A percentile compares a stretch with the other conserved stretches of the same genome.
phyloP scores from a whole-genome alignment of 2,113 vertebrate genomes.

The Otus sunia region DNA sequence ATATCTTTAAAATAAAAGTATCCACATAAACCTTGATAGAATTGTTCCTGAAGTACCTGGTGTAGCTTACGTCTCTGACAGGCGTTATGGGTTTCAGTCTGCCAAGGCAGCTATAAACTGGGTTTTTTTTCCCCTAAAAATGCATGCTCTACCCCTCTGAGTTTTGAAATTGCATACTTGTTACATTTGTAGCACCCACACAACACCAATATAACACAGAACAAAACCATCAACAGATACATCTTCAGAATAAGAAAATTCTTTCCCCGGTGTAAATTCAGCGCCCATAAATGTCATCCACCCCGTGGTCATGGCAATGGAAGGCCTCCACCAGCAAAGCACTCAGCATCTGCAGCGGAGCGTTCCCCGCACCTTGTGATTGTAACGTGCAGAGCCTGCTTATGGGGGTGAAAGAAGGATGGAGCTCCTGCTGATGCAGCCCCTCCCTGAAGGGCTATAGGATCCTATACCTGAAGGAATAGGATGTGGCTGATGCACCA shows the following conservation, averaged over 20 bases:
- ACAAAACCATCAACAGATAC: neutral
- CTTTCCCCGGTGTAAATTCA: neutral
- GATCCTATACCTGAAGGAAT: neutral
- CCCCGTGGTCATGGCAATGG: neutral
- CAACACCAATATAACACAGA: neutral
- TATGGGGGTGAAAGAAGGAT: neutral
- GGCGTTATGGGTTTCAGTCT: neutral
- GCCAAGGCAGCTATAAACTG: neutral
- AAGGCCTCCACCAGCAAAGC: neutral
- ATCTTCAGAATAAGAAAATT: neutral
- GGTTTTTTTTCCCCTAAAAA: neutral
- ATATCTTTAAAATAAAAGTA: conserved; percentile 20
- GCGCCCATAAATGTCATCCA: neutral
- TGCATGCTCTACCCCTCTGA: neutral
- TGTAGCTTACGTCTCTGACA: neutral
- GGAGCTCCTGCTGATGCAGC: neutral
- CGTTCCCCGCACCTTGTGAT: neutral
- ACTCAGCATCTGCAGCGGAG: neutral
- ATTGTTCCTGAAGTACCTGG: neutral
- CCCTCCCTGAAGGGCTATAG: neutral
- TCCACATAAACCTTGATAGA: neutral
- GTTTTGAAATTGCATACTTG: neutral
- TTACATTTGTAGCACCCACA: neutral
- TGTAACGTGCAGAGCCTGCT: neutral
- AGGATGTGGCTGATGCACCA: neutral